Evolutionary conservation across 2,888 invertebrate species (phyloP).

Genomic region (Ashinkailepas kermadecensis): DNA sequence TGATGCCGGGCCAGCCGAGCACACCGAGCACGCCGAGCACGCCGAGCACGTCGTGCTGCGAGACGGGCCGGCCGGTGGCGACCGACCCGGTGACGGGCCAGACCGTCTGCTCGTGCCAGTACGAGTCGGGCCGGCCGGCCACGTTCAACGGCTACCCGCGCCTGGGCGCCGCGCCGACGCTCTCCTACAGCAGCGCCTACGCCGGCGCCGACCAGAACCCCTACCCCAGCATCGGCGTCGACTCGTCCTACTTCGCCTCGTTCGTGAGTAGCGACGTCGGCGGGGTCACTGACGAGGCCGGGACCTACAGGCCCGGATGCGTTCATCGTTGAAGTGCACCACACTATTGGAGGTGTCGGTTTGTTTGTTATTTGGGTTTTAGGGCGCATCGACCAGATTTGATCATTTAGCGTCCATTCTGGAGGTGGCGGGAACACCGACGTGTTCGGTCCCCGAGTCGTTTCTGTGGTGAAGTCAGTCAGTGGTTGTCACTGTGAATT

Average conservation of each 20-base stretch:
- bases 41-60: conserved; percentile 59
- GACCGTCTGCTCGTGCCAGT: conserved; percentile 89
- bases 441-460: too few species aligned
- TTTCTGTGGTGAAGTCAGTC: too few species aligned
- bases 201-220: conserved; percentile 80
- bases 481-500: too few species aligned
- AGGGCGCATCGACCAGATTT: too few species aligned
- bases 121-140: conserved; percentile 49
- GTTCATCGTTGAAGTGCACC: too few species aligned
- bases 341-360: too few species aligned
- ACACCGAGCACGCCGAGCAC: conserved; percentile 35
- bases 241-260: conserved; percentile 90
- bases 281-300: too few species aligned
- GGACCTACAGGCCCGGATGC: too few species aligned
- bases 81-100: conserved; percentile 89
- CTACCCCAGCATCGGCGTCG: conserved; percentile 84
- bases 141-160: conserved; percentile 75
- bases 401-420: too few species aligned
- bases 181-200: conserved; percentile 68
- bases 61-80: conserved; percentile 82
- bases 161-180: conserved; percentile 41
- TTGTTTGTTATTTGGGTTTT: too few species aligned
- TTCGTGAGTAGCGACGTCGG: conserved; percentile 68
- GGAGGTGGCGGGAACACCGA: too few species aligned
- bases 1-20: conserved; percentile 16